Base-by-base conservation (phyloP, 2,888 invertebrate genomes). In the Parnassius apollo region DNA sequence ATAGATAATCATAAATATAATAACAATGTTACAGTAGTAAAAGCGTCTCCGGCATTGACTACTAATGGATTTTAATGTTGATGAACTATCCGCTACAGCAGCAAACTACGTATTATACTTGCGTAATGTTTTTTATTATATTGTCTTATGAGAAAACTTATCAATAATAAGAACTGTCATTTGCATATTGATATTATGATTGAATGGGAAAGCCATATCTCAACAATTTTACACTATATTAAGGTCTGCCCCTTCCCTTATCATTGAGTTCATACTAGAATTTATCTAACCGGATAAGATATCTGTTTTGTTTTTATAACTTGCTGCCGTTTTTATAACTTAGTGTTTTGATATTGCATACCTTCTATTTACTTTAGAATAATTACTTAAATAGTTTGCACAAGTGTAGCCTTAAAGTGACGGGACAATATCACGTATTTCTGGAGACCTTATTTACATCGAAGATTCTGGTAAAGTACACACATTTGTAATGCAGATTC, bases 251-350 rank as follows among this genome's bases (percentile, higher is more conserved):
- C 35, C 35, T 59, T 46, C 13, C 54, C 45, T 62, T 62, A 60
- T 67, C 64, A 52, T 59, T 63, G 53, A 45, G 59, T 11, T 53
- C 25, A 64, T 65, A 58, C 57, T 64, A 60, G 59, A 64, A 42
- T 65, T 65, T 63, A 63, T 67, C 58, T 2, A 42, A 42, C 10
- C 57, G 48, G 67, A 67, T 67, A 67, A 67, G 65, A 67, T 67
- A 57, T 48, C 35, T 18, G 52, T 35, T 53, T 55, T 63, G 63
- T 63, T 55, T 63, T 55, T 46, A 18, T 45, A 44, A 18, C 22
- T 56, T 44, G 42, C 13, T 45, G 22, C 50, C 13, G 10, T 51
- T 18, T 18, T 18, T 18, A 18, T 18, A 18, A 18, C 18, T 18
- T 18, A 51, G 42, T 59, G 45, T 3, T 12, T 35, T 13, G 50